Base-by-base conservation (phyloP, 2,888 invertebrate genomes). In the Dynastes maya region DNA sequence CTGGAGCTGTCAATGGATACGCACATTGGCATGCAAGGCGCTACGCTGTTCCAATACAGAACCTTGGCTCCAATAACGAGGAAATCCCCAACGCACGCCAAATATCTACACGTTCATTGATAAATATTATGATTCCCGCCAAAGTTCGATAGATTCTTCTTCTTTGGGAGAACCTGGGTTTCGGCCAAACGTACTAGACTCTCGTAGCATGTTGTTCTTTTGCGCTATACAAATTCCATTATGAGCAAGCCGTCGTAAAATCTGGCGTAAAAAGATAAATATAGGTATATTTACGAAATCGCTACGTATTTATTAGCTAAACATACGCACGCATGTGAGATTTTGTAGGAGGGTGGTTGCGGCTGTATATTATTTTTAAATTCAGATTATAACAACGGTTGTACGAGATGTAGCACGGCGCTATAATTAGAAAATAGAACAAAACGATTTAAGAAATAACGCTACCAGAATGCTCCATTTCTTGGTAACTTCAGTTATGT, bases 1-100 rank as follows among this genome's bases (percentile, higher is more conserved):
- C 86, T 87, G 86, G 86, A 86, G 85, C 85, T 83, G 83, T 85
- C 83, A 85, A 84, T 85, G 84, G 84, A 83, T 81, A 85, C 83
- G 83, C 84, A 84, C 83, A 83, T 84, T 84, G 84, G 84, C 84
- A 85, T 82, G 82, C 80, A 82, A 81, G 83, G 82, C 83, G 82
- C 78, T 64, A 81, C 81, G 82, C 78, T 58, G 81, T 81, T 82
- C 82, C 83, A 83, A 82, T 83, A 83, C 81, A 83, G 83, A 83
- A 83, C 84, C 84, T 86, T 86, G 86, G 85, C 85, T 84, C 82
- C 82, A 82, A 81, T 83, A 83, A 85, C 81, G 80, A 84, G 85
- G 84, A 84, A 85, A 84, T 83, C 84, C 84, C 83, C 80, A 80
- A 82, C 84, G 83, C 83, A 84, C 83, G 85, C 85, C 86, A 86